These are phyloP conservation scores for Microctenopoma stevenorrisi DNA, from an alignment of 2,797 vertebrate genomes.

Conservation along the genomic window DNA sequence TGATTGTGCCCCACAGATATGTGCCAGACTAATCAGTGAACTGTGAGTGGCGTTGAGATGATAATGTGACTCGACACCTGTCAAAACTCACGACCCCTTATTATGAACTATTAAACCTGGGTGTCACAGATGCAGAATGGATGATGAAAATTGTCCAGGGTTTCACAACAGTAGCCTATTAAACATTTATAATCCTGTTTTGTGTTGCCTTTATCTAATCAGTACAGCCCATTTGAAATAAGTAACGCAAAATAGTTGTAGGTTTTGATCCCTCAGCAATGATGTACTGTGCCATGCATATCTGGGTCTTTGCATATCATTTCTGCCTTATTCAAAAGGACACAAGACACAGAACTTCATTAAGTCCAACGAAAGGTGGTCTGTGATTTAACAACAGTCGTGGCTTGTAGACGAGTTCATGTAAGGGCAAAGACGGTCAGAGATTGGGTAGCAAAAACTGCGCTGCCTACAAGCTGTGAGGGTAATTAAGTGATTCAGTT, in stretches of 20 bases:
- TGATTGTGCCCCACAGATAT: constrained; percentile 23
- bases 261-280: constrained; percentile 17
- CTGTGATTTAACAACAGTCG: constrained; percentile 29
- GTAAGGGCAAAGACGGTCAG: constrained; percentile 20
- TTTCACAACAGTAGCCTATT: neutral
- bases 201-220: constrained; percentile 16
- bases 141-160: constrained; percentile 19
- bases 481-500: constrained; percentile 49
- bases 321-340: constrained; percentile 7
- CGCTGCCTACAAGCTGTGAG: constrained; percentile 11
- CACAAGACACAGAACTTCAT: constrained; percentile 19
- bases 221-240: neutral
- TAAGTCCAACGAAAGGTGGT: constrained; percentile 4
- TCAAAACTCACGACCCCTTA: constrained; percentile 6
- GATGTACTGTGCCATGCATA: constrained; percentile 4
- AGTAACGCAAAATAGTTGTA: neutral
- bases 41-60: constrained; percentile 2
- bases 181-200: too few relatives aligned
- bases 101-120: constrained; percentile 8
- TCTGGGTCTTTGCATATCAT: neutral
- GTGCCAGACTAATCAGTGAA: constrained; percentile 38
- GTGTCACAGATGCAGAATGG: constrained; percentile 16
- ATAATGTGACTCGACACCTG: constrained; percentile 18
- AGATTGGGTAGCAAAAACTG: constrained; percentile 11
- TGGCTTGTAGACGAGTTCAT: constrained; percentile 7